Base-by-base conservation (phyloP, 2,797 vertebrate genomes). In the Eidolon dupreanum region DNA sequence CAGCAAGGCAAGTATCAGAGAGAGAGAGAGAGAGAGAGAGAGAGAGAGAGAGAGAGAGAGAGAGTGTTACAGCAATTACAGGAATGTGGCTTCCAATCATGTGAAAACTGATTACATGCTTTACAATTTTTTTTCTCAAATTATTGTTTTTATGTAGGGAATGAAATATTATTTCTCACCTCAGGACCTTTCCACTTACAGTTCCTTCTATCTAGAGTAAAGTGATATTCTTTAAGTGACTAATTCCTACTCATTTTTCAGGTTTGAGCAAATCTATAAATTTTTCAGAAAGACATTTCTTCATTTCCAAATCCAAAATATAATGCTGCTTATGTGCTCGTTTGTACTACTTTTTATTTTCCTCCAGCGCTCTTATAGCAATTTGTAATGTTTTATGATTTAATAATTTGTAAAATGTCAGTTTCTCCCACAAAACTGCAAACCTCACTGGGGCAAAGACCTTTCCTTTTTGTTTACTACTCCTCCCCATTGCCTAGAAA, bases 281-380 rank as follows among this genome's bases (percentile, higher is more conserved):
- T 53, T 88, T 93, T n/a, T 87, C 46, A 90, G 63, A 82, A 95
- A 92, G 46, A 79, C 16, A 15, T 51, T 84, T 79, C 36, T 73
- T 75, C 33, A 83, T 87, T 51, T 15, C 9, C 38, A 84, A 28
- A 51, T 89, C 11, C 38, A 82, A 92, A 90, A 36, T 55, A 41
- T 43, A 89, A 81, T 66, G 57, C 26, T 7, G 8, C 19, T 55
- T 78, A 28, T 38, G 12, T 31, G 17, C 11, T 57, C 33, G 43
- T 11, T 65, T 41, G 16, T 26, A 33, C 49, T 88, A 78, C 38
- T 70, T 90, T 78, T 90, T 84, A 59, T 87, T 92, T 92, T 86
- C 71, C 5, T 43, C 90, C n/a, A 43, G 38, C 6, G 16, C 24
- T 70, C 15, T 74, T 41, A 49, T 19, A 63, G 19, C 20, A 78